Percentiles rank a stretch among this genome's conserved stretches.
Evolutionary conservation across 2,888 invertebrate genomes (phyloP).

Genomic region (Hypselothyrea guttata): DNA sequence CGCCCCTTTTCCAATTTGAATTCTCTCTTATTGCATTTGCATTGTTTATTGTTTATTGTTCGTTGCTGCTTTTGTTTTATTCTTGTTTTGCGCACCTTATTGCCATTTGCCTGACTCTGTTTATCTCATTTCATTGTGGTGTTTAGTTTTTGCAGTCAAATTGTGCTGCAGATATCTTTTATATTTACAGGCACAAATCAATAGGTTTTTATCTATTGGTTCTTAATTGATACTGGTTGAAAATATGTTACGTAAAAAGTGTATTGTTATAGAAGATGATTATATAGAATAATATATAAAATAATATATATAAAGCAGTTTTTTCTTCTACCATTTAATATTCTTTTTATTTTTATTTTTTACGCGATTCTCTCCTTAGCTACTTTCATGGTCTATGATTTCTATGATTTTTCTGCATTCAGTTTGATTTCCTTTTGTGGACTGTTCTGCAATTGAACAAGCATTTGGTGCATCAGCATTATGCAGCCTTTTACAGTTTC

Average conservation of each 20-base stretch:
- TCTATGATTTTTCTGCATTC: conserved; percentile 7
- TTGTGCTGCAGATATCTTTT: neutral
- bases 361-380: neutral
- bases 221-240: conserved; percentile 1
- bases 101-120: conserved; percentile 7
- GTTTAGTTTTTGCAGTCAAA: neutral
- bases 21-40: conserved; percentile 63
- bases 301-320: too few species aligned
- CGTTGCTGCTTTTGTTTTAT: conserved; percentile 27
- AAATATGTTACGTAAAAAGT: too few species aligned
- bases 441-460: conserved; percentile 30
- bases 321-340: too few species aligned
- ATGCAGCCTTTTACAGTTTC: conserved; percentile 24
- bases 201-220: neutral
- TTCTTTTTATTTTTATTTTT: too few species aligned
- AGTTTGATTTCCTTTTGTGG: conserved; percentile 1
- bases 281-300: too few species aligned
- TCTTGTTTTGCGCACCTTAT: conserved; percentile 23
- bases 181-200: conserved; percentile 4
- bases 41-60: conserved; percentile 27
- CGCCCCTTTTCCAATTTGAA: conserved; percentile 68
- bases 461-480: conserved; percentile 34
- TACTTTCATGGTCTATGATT: neutral
- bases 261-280: too few species aligned
- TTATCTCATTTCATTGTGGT: neutral